Base-by-base conservation (phyloP, 2,113 vertebrate genomes). In the Sorex araneus region DNA sequence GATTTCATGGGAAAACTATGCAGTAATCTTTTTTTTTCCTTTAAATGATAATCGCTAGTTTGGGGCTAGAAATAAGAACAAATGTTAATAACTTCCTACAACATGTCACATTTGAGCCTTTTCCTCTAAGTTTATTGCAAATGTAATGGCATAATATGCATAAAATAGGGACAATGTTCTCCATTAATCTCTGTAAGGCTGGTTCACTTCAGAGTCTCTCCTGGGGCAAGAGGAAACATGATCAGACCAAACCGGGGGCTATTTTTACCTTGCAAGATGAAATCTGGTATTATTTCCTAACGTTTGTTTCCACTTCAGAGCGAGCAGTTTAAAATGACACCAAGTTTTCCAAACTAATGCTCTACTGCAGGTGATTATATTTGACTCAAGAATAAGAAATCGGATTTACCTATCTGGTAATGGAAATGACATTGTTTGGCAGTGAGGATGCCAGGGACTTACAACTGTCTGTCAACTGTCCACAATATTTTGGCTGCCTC, bases 181-280 rank as follows among this genome's bases (percentile, higher is more conserved):
- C 45, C 80, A 93, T 69, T 94, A n/a, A 92, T 70, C 73, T 96
- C 13, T 69, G 47, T 54, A 93, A 95, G 94, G 94, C 93, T 97
- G 90, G 92, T 80, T 96, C 84, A 94, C 82, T 97, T 95, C 96
- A 97, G 94, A 95, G 91, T 96, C 91, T 85, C 16, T 85, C 18
- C 64, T 16, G 63, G 4, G 94, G 93, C 94, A 96, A 94, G 92
- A 97, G 96, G 97, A 97, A 98, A 98, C 96, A 97, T n/a, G 94
- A 97, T 83, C 92, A 93, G 91, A 91, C 93, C 96, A 97, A 97
- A 97, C 7, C 80, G 96, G 95, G 75, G 96, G 93, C 96, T 98
- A 97, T 97, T 98, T 98, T 98, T 98, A 97, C 95, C 93, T 74
- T 96, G 95, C 97, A 97, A 88, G 96, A 95, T 98, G 96, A 97